Base-by-base conservation (phyloP, 23 tunicate species). In the Aplidium turbinatum region DNA sequence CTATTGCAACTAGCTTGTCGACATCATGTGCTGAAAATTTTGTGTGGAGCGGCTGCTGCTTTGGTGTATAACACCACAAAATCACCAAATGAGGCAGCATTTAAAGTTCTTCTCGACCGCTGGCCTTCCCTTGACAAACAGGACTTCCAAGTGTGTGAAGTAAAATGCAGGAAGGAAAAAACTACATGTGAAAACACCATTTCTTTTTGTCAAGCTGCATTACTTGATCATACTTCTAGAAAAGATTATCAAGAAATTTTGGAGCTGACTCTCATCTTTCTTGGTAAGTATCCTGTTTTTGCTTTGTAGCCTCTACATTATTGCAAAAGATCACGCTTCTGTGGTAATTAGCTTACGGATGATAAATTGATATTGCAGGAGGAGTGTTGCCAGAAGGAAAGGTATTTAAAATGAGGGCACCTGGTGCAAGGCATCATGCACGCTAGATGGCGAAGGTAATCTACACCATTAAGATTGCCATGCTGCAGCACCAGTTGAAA, bases 161-260 rank as follows among this genome's bases (percentile, higher is more conserved):
- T 25, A 54, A 54, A 11, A 11, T 11, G 60, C 22, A 54, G 60
- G 60, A 54, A 54, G 4, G 60, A 54, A n/a, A 54, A 54, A 54
- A n/a, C n/a, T n/a, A n/a, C n/a, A n/a, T n/a, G n/a, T n/a, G n/a
- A n/a, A n/a, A n/a, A n/a, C 21, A 25, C 21, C 23, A 54, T 54
- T 13, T 13, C 22, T 54, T 54, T 54, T 54, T 54, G 60, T n/a
- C 60, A 54, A 54, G 60, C 60, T 11, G 60, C 60, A 54, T 25
- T 54, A 22, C 6, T 11, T 54, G 22, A 54, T 54, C 24, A 54
- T 54, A n/a, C 23, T n/a, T 54, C 22, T n/a, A 54, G 60, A n/a
- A 54, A 54, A 54, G 60, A 54, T n/a, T 54, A 54, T 54, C n/a
- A 54, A 54, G 60, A 54, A n/a, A n/a, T 54, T n/a, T 54, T 54